Evolutionary conservation across 2,888 invertebrate genomes (phyloP), one percentile per base, ranked within the genome.

Genomic region (Oxytorus armatus): DNA sequence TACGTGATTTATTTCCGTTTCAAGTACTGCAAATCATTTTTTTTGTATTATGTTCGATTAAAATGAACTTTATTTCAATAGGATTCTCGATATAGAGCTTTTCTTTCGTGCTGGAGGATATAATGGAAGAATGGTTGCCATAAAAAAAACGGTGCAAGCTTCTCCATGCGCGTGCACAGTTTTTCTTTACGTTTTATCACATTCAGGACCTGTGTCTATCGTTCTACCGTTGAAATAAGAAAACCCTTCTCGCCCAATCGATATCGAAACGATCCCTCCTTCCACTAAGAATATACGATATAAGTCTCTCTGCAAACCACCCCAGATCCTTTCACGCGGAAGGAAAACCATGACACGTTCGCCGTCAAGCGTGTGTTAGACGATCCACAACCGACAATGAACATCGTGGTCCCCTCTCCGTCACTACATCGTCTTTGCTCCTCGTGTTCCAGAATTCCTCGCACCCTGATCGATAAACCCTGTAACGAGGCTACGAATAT

Each of bases 401-500:
- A 66, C 66, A 4, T 47, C 49, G 44, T 69, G 76, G n/a, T 73
- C 51, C 44, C 3, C 47, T 11, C 4, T 44, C 36, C 33, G 55
- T 18, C 44, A 8, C 23, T 36, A 44, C 33, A 7, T 65, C 57
- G 29, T 42, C 65, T 70, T 57, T 51, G 59, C 47, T 63, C 55
- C 14, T 53, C 77, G 63, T 25, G 65, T 69, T 80, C 77, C 39
- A 63, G 69, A 80, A 80, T 65, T 61, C 63, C 63, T 63, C 51
- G 49, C 55, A 33, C 51, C 42, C 57, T 44, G 77, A 80, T 80
- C 77, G 80, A 77, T 80, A 73, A 61, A 18, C 59, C 66, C 33
- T 47, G 53, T 80, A 76, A 73, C 77, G 73, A 36, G 73, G 77
- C 63, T 69, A 73, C 73, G 80, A 73, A 77, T 80, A 80, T 77